phyloP scores from a whole-genome alignment of 1,140 invertebrate genomes.

The Trypoxylus dichotomus region DNA sequence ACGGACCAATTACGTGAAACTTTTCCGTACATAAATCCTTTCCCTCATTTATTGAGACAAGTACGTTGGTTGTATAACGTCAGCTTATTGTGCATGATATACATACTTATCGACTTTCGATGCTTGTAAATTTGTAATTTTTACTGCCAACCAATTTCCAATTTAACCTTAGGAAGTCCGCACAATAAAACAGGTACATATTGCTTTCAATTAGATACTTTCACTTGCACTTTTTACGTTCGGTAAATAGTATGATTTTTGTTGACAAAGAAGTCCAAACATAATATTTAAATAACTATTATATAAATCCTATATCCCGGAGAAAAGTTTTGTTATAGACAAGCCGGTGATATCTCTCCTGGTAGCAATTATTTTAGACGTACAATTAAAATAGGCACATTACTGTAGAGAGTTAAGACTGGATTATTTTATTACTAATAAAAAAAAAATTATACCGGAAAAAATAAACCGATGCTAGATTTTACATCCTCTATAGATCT shows the following conservation, averaged over 20 bases:
- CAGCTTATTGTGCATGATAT: not conserved
- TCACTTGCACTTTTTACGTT: not conserved
- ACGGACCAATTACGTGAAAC: not conserved
- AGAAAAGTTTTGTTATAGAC: too few relatives aligned
- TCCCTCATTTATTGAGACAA: not conserved
- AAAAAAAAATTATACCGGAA: too few relatives aligned
- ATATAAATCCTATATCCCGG: too few relatives aligned
- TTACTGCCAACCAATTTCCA: not conserved
- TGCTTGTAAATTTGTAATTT: not conserved
- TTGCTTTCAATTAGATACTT: not conserved
- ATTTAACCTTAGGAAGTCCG: not conserved
- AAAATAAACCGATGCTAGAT: too few relatives aligned
- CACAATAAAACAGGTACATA: not conserved
- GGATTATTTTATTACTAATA: too few relatives aligned
- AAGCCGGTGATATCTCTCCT: too few relatives aligned
- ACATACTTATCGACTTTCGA: not conserved
- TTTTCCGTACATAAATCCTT: not conserved
- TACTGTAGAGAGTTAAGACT: too few relatives aligned
- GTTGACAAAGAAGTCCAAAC: too few relatives aligned
- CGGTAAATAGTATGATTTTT: not conserved
- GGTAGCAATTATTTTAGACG: too few relatives aligned
- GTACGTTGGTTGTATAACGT: not conserved
- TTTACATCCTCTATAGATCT: too few relatives aligned
- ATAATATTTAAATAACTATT: too few relatives aligned
- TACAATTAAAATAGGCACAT: too few relatives aligned